Evolutionary conservation across 2,797 vertebrate species (phyloP).

Genomic region (Xenops minutus): DNA sequence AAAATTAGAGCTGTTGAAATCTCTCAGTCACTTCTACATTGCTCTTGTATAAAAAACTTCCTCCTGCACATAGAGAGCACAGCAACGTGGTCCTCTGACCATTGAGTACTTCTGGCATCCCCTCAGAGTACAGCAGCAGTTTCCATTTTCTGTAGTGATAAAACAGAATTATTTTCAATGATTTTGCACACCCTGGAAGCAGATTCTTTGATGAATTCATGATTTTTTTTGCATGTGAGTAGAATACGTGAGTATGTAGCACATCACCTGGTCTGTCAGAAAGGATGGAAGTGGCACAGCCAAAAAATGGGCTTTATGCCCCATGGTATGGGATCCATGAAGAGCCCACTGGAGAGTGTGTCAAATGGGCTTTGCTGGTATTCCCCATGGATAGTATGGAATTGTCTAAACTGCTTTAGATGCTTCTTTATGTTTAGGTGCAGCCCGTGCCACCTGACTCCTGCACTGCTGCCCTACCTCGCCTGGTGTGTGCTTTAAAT

Average conservation of each 20-base stretch:
- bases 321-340: rapidly evolving
- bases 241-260: background rate
- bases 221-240: background rate
- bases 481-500: background rate
- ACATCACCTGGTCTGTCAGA: rapidly evolving
- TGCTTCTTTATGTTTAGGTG: background rate
- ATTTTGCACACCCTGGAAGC: background rate
- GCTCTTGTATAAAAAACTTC: background rate
- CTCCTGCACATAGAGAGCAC: rapidly evolving
- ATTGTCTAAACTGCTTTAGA: background rate
- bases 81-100: background rate
- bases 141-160: background rate
- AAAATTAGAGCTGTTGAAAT: background rate
- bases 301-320: background rate
- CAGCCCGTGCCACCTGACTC: background rate
- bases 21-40: background rate
- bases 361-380: background rate
- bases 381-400: background rate
- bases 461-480: background rate
- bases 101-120: background rate
- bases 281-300: background rate
- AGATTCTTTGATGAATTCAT: background rate
- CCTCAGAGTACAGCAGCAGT: background rate
- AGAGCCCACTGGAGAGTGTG: background rate
- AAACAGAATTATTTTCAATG: background rate